phyloP scores from a whole-genome alignment of 2,797 vertebrate species.

The Eidolon dupreanum region DNA sequence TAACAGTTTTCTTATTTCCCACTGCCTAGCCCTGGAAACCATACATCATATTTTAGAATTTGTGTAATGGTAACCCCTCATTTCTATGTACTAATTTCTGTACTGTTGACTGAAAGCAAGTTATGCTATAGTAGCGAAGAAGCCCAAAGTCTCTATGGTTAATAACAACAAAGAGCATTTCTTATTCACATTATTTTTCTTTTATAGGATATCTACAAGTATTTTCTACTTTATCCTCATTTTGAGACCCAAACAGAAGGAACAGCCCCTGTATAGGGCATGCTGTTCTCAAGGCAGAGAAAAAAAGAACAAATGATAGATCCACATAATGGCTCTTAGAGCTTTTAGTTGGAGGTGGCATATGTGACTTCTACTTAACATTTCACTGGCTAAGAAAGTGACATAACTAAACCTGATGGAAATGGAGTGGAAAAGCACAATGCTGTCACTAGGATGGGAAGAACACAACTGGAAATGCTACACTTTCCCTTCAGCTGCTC shows the following conservation, averaged over 20 bases:
- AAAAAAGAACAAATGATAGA: neutral
- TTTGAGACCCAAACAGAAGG: neutral
- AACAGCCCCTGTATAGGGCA: neutral
- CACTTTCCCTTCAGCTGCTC: neutral
- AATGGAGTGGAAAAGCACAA: neutral
- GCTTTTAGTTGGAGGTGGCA: neutral
- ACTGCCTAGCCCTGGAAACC: neutral
- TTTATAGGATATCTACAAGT: too few relatives aligned
- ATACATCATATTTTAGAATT: neutral
- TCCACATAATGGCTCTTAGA: neutral
- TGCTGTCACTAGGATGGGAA: neutral
- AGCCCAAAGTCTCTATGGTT: neutral
- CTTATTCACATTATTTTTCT: neutral
- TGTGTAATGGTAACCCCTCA: neutral
- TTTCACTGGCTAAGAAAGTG: neutral
- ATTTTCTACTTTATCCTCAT: neutral
- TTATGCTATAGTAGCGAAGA: neutral
- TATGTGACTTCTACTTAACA: neutral
- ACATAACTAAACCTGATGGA: neutral
- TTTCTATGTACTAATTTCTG: neutral
- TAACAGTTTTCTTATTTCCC: neutral
- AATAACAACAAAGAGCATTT: neutral
- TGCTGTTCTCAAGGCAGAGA: neutral
- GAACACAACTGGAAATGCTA: neutral
- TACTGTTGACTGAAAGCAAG: neutral